A percentile compares a stretch with the other conserved stretches of the same genome.
Conservation (phyloP, 1,140 invertebrate genomes). For the Drosophila bipectinata region DNA sequence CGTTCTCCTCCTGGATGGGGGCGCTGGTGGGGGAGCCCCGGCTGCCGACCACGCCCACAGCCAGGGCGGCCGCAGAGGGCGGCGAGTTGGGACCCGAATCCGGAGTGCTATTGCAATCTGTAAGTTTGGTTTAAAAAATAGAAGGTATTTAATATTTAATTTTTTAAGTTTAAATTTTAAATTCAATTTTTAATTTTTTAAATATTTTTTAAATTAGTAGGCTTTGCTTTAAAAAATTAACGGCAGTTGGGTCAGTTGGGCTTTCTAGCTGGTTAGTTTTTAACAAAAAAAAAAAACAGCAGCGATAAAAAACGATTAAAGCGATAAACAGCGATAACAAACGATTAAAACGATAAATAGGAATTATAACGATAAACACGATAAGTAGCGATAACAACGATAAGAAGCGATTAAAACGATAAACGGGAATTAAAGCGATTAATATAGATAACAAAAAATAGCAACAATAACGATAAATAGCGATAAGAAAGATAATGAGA, state of each 20-base stretch:
- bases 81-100: conserved; percentile 93
- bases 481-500: neutral
- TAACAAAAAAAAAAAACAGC: conserved; percentile 29
- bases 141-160: neutral
- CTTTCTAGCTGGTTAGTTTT: conserved; percentile 19
- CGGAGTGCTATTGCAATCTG: conserved; percentile 88
- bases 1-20: conserved; percentile 90
- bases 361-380: neutral
- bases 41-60: conserved; percentile 83
- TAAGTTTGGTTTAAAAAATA: neutral
- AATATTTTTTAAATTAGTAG: neutral
- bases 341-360: conserved; percentile 8
- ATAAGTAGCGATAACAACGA: neutral
- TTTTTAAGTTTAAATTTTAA: neutral
- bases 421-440: neutral
- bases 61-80: conserved; percentile 87
- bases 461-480: neutral
- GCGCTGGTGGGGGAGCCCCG: conserved; percentile 86
- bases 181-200: neutral
- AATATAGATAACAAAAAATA: neutral
- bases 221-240: neutral
- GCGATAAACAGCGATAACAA: conserved; percentile 16
- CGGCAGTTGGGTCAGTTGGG: neutral
- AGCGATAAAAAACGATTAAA: conserved; percentile 23
- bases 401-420: conserved; percentile 9